These are phyloP conservation scores for Microplitis mediator DNA, from an alignment of 1,140 invertebrate genomes.

Conservation along the genomic window DNA sequence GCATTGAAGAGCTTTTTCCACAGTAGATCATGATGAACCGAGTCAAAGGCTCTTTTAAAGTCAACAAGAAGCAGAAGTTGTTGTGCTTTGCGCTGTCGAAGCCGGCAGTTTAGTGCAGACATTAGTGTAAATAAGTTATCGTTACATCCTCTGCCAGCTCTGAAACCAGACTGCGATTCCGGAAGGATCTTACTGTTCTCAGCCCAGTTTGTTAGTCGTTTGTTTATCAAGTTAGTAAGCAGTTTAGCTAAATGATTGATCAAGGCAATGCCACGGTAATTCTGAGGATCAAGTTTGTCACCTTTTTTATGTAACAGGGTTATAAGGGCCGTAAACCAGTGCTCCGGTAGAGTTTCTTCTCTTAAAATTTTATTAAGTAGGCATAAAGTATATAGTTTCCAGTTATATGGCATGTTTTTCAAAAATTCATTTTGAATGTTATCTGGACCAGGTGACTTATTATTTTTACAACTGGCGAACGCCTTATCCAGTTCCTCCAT, in stretches of 20 bases:
- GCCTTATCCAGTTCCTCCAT: background rate
- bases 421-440: constrained; percentile 26
- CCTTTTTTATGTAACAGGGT: constrained; percentile 36
- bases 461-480: background rate
- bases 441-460: constrained; percentile 30
- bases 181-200: constrained; percentile 32
- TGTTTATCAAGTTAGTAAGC: constrained; percentile 30
- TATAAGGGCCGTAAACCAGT: constrained; percentile 12
- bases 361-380: constrained; percentile 25
- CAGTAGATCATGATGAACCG: constrained; percentile 16
- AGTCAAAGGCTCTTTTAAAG: constrained; percentile 16
- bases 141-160: no score
- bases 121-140: constrained; percentile 34
- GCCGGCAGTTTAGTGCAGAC: constrained; percentile 23
- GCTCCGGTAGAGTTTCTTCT: background rate
- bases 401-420: constrained; percentile 5
- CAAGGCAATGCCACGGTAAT: constrained; percentile 38
- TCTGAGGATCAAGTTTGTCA: constrained; percentile 26
- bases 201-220: constrained; percentile 29
- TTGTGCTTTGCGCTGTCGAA: constrained; percentile 2
- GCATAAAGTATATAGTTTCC: background rate
- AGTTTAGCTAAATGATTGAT: constrained; percentile 33
- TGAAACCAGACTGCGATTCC: constrained; percentile 37
- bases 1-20: background rate
- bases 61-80: constrained; percentile 16